Evolutionary conservation across 2,888 invertebrate genomes (phyloP).

Genomic region (Acheta domesticus): DNA sequence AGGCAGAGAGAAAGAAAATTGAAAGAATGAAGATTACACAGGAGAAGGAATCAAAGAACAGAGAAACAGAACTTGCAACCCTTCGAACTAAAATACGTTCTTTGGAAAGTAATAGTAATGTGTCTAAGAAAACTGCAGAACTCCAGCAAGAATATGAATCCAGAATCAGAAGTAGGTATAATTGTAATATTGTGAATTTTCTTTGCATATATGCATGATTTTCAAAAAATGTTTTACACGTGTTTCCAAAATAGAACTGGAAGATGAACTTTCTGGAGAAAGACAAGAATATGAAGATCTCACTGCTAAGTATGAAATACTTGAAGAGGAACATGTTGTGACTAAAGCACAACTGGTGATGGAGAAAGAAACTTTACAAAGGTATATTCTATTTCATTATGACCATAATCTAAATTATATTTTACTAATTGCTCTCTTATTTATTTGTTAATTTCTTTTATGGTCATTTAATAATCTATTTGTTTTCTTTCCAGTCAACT

Average conservation of each 20-base stretch:
- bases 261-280: constrained; percentile 63
- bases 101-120: constrained; percentile 59
- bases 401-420: not conserved
- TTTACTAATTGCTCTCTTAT: not conserved
- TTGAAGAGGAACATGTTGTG: constrained; percentile 81
- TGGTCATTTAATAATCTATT: not conserved
- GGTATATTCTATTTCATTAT: constrained; percentile 48
- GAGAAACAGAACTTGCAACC: constrained; percentile 71
- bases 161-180: constrained; percentile 63
- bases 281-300: constrained; percentile 74
- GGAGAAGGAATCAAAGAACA: constrained; percentile 72
- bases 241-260: constrained; percentile 56
- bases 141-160: constrained; percentile 65
- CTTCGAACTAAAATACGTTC: constrained; percentile 70
- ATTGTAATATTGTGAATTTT: constrained; percentile 6
- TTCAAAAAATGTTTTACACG: not conserved
- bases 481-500: constrained; percentile 55
- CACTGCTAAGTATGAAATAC: constrained; percentile 74
- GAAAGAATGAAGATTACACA: constrained; percentile 64
- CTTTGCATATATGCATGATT: not conserved
- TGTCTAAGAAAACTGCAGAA: constrained; percentile 63
- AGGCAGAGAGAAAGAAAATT: constrained; percentile 64
- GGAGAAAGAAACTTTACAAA: constrained; percentile 75
- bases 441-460: too few relatives aligned
- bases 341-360: constrained; percentile 77